Percentiles rank a stretch among this genome's conserved stretches.
These are phyloP conservation scores for Tachysurus fulvidraco DNA, from an alignment of 2,113 vertebrate genomes.

Conservation along the genomic window DNA sequence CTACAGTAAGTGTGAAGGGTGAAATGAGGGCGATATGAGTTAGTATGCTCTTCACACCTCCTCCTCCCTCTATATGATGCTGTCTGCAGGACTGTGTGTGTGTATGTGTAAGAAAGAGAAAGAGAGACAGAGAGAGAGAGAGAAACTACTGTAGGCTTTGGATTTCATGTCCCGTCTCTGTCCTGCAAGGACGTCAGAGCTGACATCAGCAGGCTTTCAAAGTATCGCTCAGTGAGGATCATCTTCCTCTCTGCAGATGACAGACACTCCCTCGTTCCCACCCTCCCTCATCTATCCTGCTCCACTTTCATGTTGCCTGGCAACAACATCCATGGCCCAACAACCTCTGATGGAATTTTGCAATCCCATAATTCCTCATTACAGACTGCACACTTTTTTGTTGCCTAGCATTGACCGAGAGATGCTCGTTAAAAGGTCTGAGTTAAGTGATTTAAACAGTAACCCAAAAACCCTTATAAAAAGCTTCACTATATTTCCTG, in stretches of 20 bases:
- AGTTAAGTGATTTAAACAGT: not conserved
- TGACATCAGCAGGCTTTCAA: conserved; percentile 47
- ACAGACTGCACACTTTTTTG: conserved; percentile 17
- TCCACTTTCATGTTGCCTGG: conserved; percentile 58
- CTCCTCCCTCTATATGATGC: conserved; percentile 9
- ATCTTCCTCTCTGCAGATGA: conserved; percentile 58
- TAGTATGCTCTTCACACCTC: conserved; percentile 41
- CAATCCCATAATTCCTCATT: conserved; percentile 6
- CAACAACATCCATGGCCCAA: conserved; percentile 51
- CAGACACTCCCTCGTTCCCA: conserved; percentile 25
- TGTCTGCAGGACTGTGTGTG: conserved; percentile 10
- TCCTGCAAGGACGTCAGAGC: conserved; percentile 41
- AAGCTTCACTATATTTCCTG: not conserved
- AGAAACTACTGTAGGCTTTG: no score
- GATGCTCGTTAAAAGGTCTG: conserved; percentile 5
- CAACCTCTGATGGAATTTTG: conserved; percentile 29
- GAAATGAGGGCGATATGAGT: conserved; percentile 23
- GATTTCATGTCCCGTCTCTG: conserved; percentile 18
- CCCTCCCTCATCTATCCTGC: conserved; percentile 47
- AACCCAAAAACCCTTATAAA: not conserved
- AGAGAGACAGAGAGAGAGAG: no score
- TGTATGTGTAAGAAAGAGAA: not conserved
- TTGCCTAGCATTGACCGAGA: not conserved
- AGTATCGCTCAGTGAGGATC: conserved; percentile 45
- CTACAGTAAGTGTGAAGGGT: conserved; percentile 27